These are phyloP conservation scores for Paralichthys olivaceus DNA, from an alignment of 2,113 vertebrate species.

Conservation along the genomic window DNA sequence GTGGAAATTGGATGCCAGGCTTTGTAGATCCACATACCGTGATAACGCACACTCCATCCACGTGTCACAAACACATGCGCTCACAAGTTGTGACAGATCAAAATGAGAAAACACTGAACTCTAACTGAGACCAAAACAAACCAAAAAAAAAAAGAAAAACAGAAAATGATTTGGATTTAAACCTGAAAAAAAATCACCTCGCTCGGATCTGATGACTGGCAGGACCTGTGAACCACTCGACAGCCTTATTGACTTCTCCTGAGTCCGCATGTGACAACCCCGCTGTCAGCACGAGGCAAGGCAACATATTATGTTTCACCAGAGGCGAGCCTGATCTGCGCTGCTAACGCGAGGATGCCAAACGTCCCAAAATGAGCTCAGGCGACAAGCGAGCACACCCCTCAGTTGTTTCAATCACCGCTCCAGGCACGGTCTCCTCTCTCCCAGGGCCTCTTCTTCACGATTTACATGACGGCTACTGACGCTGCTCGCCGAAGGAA, in stretches of 20 bases:
- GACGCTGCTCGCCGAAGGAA: conserved; percentile 36
- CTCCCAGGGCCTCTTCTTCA: conserved; percentile 38
- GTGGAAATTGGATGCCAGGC: conserved; percentile 57
- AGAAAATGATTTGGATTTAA: conserved; percentile 43
- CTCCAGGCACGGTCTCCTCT: conserved; percentile 34
- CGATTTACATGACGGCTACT: conserved; percentile 22
- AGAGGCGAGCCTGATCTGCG: conserved; percentile 47
- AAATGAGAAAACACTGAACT: conserved; percentile 58
- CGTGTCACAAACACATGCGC: conserved; percentile 30
- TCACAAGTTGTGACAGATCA: conserved; percentile 44
- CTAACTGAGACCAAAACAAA: conserved; percentile 27
- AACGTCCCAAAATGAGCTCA: conserved; percentile 54
- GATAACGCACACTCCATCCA: conserved; percentile 45
- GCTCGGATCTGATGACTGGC: conserved; percentile 43
- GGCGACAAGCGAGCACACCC: conserved; percentile 51
- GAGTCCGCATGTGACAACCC: conserved; percentile 57
- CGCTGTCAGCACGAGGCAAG: conserved; percentile 59
- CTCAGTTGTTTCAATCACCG: conserved; percentile 56
- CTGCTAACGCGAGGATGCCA: conserved; percentile 48
- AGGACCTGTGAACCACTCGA: conserved; percentile 45
- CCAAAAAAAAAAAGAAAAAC: not conserved
- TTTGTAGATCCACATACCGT: conserved; percentile 41
- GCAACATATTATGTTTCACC: conserved; percentile 53
- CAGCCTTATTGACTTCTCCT: conserved; percentile 63
- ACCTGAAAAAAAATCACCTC: conserved; percentile 10